Evolutionary conservation across 2,888 invertebrate genomes (phyloP), one percentile per base, ranked within the genome.

Genomic region (Amphipoea lucens): DNA sequence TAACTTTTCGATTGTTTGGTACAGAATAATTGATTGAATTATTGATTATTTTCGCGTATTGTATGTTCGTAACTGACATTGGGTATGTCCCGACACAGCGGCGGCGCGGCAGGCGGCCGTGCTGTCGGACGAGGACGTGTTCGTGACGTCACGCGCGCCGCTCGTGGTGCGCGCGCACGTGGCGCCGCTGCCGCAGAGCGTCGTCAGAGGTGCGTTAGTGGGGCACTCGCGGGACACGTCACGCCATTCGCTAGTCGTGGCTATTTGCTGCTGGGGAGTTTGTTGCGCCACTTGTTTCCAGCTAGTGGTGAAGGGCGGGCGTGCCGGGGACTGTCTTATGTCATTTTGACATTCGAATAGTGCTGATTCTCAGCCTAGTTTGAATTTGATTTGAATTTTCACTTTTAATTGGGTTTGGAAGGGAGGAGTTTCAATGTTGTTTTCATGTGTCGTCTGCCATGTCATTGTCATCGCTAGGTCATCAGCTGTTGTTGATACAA

Each of bases 111-210:
- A 9, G 1, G 0, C 73, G 1, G 36, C 36, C 83, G 90, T 92
- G 77, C 90, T 94, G 71, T 94, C 95, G 0, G 96, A 95, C 68
- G 96, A 96, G 74, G 96, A 96, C 77, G 96, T 95, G 73, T 94
- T 96, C 92, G 87, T 93, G 79, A 94, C 94, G 68, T 87, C 92
- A 14, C 84, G 90, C 17, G 91, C 91, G 60, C 93, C 88, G 0
- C 84, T 91, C 23, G 85, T 90, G 12, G 81, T 94, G 74, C 84
- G 92, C 84, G 60, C 90, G 70, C 84, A 92, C 80, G 86, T 88
- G 72, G 86, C 83, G 12, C 90, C 90, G 7, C 87, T 91, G 2
- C 92, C 92, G 72, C 93, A 92, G 67, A 91, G 88, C 14, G 90
- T 93, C 51, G 40, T 14, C 17, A 65, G 92, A 95, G 95, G 79